Evolutionary conservation across 2,113 vertebrate species (phyloP).

Genomic region (Pedetes capensis): DNA sequence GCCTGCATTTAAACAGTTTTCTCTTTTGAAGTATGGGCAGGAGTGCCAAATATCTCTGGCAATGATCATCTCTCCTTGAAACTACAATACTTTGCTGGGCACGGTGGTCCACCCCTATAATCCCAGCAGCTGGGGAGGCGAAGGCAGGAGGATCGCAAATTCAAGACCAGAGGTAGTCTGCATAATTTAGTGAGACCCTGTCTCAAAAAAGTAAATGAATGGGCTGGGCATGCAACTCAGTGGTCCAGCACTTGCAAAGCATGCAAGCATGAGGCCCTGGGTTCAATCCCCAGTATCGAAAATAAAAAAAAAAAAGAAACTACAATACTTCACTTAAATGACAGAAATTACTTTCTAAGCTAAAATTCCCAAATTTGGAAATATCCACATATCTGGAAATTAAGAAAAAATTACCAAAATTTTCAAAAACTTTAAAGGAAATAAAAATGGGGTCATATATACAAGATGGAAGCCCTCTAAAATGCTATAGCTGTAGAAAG

Average conservation of each 20-base stretch:
- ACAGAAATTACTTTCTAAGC: conserved; percentile 17
- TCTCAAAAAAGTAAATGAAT: no score
- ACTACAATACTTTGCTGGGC: not conserved
- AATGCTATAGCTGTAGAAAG: conserved; percentile 8
- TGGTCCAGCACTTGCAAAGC: no score
- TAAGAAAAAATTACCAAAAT: conserved; percentile 13
- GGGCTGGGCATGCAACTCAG: no score
- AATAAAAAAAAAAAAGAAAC: no score
- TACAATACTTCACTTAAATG: not conserved
- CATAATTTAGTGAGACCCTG: no score
- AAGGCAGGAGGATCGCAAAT: no score
- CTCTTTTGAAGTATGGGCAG: not conserved
- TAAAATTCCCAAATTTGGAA: conserved; percentile 37
- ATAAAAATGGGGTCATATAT: conserved; percentile 22
- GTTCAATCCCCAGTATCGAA: no score
- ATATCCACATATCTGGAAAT: not conserved
- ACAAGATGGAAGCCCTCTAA: not conserved
- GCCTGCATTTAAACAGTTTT: not conserved
- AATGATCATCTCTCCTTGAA: conserved; percentile 6
- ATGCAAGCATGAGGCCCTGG: no score
- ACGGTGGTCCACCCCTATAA: no score
- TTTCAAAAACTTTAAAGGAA: conserved; percentile 29
- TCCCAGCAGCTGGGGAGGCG: no score
- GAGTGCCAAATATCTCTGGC: not conserved
- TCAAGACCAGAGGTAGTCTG: no score